Percentiles rank a stretch among this genome's conserved stretches.
phyloP scores from a whole-genome alignment of 1,140 invertebrate species.

The Phymorhynchus buccinoides region DNA sequence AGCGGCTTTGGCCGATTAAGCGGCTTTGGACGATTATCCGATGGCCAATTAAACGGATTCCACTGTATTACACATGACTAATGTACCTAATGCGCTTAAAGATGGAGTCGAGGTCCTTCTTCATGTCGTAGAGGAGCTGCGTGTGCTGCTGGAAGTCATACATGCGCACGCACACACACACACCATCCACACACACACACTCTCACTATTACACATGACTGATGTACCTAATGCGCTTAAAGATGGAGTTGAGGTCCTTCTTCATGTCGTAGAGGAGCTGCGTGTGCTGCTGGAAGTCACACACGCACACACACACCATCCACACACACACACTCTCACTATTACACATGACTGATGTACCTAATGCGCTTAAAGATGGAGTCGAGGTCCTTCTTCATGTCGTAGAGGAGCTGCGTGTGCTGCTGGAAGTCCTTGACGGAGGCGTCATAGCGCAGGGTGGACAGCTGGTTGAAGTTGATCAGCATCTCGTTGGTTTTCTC shows the following conservation, averaged over 20 bases:
- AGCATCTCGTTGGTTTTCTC: conserved; percentile 99
- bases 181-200: no score
- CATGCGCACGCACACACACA: no score
- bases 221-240: conserved; percentile 77
- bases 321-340: no score
- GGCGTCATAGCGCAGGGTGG: conserved; percentile 84
- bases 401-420: conserved; percentile 84
- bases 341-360: no score
- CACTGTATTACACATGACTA: no score
- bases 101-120: conserved; percentile 79
- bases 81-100: conserved; percentile 77
- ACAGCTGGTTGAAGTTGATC: conserved; percentile 92
- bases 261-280: conserved; percentile 81
- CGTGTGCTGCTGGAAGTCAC: conserved; percentile 92
- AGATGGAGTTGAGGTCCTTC: conserved; percentile 79
- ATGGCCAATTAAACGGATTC: no score
- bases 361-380: conserved; percentile 77
- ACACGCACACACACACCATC: no score
- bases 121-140: conserved; percentile 81
- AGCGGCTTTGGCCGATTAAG: no score
- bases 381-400: conserved; percentile 80
- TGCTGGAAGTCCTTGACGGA: conserved; percentile 90
- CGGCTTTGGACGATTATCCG: no score
- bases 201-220: background rate
- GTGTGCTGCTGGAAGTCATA: conserved; percentile 95